Percentiles rank a stretch among this genome's conserved stretches.
Conservation (phyloP, 2,113 vertebrate genomes). For the Chascanopsetta lugubris region DNA sequence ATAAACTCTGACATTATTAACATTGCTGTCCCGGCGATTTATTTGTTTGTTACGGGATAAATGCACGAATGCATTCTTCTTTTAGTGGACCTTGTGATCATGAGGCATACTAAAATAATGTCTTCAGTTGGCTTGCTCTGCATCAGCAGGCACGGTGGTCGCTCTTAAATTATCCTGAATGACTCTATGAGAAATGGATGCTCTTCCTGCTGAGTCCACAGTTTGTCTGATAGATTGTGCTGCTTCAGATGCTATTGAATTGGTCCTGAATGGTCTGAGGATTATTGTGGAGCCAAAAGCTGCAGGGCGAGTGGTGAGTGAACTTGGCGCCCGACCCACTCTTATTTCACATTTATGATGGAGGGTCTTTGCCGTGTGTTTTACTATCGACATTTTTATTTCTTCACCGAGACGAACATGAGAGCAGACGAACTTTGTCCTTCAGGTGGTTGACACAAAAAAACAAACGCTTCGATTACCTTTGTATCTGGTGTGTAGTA, state of each 20-base stretch:
- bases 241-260: slow-evolving; percentile 69
- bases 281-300: slow-evolving; percentile 52
- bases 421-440: slow-evolving; percentile 5
- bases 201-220: slow-evolving; percentile 72
- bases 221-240: slow-evolving; percentile 70
- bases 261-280: slow-evolving; percentile 44
- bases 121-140: slow-evolving; percentile 57
- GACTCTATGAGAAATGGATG: slow-evolving; percentile 67
- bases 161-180: slow-evolving; percentile 68
- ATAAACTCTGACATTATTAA: slow-evolving; percentile 1
- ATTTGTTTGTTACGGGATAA: slow-evolving; percentile 33
- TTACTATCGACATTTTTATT: slow-evolving; percentile 37
- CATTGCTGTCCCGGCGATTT: slow-evolving; percentile 20
- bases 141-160: slow-evolving; percentile 58
- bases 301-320: slow-evolving; percentile 30
- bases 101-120: slow-evolving; percentile 67
- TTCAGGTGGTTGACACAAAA: slow-evolving; percentile 10
- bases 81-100: slow-evolving; percentile 49
- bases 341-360: slow-evolving; percentile 36
- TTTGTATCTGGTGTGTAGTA: not conserved
- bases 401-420: slow-evolving; percentile 15
- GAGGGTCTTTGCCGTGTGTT: slow-evolving; percentile 16
- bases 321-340: slow-evolving; percentile 45
- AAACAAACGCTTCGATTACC: not conserved
- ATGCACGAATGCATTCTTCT: slow-evolving; percentile 40